Percentiles rank a stretch among this genome's conserved stretches.
Evolutionary conservation across 92 coral and sea anemone genomes (phyloP).

Genomic region (Phenganax marumi): DNA sequence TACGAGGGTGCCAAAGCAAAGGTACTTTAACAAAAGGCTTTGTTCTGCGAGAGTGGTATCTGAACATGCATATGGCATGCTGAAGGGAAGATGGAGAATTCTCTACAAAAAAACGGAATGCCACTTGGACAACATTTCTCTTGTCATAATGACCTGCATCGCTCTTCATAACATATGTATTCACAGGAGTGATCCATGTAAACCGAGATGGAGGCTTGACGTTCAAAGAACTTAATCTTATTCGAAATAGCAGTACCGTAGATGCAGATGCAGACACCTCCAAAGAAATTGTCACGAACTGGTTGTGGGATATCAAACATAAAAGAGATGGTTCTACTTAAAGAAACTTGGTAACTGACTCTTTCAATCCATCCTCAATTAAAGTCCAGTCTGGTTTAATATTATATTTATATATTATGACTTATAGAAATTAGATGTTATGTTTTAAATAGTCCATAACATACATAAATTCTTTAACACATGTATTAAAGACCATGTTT

Average conservation of each 20-base stretch:
- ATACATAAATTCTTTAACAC: too few relatives aligned
- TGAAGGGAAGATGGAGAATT: constrained; percentile 54
- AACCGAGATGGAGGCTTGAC: constrained; percentile 55
- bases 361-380: too few relatives aligned
- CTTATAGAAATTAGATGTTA: too few relatives aligned
- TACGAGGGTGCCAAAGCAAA: constrained; percentile 6
- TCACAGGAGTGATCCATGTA: constrained; percentile 48
- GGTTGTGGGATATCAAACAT: constrained; percentile 5
- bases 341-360: not conserved
- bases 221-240: constrained; percentile 37
- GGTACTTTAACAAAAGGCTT: constrained; percentile 11
- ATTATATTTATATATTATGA: too few relatives aligned
- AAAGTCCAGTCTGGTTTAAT: too few relatives aligned
- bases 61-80: constrained; percentile 61
- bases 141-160: constrained; percentile 66
- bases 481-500: too few relatives aligned
- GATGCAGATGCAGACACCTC: constrained; percentile 9
- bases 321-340: constrained; percentile 1
- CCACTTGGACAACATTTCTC: constrained; percentile 50
- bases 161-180: constrained; percentile 64
- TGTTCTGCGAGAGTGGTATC: constrained; percentile 50
- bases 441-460: too few relatives aligned
- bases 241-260: constrained; percentile 3
- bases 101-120: constrained; percentile 68
- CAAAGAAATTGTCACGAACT: not conserved